Base-by-base conservation (phyloP, 1,140 invertebrate species). In the Papilio polytes region DNA sequence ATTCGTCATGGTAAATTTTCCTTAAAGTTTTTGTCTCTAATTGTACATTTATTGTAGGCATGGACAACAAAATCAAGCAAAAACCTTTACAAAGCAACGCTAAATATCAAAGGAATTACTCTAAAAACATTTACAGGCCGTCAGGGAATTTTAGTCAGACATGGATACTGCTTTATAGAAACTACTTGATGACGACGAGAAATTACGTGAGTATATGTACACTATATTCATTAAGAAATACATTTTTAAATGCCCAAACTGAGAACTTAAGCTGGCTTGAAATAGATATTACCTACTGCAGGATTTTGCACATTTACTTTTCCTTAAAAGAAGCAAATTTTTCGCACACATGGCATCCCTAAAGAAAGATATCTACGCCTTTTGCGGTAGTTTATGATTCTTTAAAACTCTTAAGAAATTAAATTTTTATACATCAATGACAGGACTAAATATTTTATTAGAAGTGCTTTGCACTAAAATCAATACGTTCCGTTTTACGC, bases 91-190 rank as follows among this genome's bases (percentile, higher is more conserved):
- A 89, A 59, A 85, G 80, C 18, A 83, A 90, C 70, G 79, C 78
- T 18, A 93, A 92, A 80, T 85, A 91, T 44, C 88, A 89, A 80
- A 83, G 88, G 63, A 90, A 87, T 56, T 78, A 84, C 46, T 84
- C 89, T 0, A 95, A 94, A 74, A 83, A 90, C 22, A 89, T 94
- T 51, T 94, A 94, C 84, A 88, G 90, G 81, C 94, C 88, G 51
- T 92, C 94, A 1, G 92, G 91, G 83, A 95, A 96, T 85, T 81
- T 97, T 9, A 83, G 83, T 70, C 95, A 95, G 85, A 94, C 90
- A 4, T 93, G 92, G 85, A 94, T 97, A 48, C 86, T 97, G 26
- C 94, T 96, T 73, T 96, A 96, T 86, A 96, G 96, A 80, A 97
- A 97, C 90, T 93, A 97, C 74, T 89, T 97, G 79, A 96, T 95